Percentiles rank a stretch among this genome's conserved stretches.
Conservation (phyloP, 2,797 vertebrate species). For the Lepilemur ruficaudatus region DNA sequence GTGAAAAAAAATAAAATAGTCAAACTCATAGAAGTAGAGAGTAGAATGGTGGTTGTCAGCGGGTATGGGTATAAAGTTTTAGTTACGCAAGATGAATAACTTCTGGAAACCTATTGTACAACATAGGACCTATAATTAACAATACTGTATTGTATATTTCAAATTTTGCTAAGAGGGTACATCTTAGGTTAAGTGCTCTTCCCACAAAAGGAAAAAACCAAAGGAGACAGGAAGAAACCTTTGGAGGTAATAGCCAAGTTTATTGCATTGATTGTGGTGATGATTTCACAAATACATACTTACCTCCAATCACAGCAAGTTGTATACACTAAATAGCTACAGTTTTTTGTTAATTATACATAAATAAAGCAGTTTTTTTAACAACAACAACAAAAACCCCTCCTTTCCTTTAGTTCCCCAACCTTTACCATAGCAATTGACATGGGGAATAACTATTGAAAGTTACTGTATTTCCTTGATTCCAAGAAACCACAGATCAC, state of each 20-base stretch:
- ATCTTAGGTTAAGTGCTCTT: not conserved
- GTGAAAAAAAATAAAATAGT: too few species aligned
- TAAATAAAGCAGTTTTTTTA: not conserved
- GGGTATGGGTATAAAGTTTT: not conserved
- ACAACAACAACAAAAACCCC: not conserved
- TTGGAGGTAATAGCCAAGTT: not conserved
- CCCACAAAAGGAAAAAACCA: not conserved
- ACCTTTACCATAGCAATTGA: not conserved
- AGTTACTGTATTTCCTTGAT: not conserved
- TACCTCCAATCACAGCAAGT: not conserved
- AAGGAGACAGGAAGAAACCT: not conserved
- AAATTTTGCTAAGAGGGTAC: not conserved
- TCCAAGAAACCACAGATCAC: slow-evolving; percentile 19
- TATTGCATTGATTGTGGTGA: not conserved
- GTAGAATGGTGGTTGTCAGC: not conserved
- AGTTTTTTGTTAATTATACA: not conserved
- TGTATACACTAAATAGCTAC: not conserved
- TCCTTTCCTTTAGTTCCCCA: not conserved
- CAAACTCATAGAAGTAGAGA: too few species aligned
- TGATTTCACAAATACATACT: not conserved
- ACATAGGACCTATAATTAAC: not conserved
- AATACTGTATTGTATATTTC: not conserved
- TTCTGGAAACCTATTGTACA: not conserved
- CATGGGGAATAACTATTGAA: not conserved
- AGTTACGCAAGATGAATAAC: not conserved